These are phyloP conservation scores for Nannobrachium achirus DNA, from an alignment of 2,113 vertebrate genomes.

Conservation along the genomic window DNA sequence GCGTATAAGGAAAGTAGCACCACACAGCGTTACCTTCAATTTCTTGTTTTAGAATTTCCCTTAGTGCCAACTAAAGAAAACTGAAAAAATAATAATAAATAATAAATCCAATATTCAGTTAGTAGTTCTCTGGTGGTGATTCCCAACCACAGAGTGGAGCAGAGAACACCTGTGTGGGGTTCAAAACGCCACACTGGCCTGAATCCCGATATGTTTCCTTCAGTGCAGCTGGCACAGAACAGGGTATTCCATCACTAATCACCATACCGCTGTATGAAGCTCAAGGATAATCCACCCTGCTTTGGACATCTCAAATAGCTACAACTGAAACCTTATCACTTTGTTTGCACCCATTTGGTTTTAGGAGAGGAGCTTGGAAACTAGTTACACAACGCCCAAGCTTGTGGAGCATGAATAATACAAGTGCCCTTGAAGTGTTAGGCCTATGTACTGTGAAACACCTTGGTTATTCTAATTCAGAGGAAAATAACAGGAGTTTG, in stretches of 20 bases:
- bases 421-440: not conserved
- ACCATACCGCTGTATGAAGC: too few species aligned
- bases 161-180: not conserved
- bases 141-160: too few species aligned
- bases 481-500: not conserved
- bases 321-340: not conserved
- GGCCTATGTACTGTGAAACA: not conserved
- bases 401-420: not conserved
- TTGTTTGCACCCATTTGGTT: not conserved
- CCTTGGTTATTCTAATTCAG: not conserved
- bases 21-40: too few species aligned
- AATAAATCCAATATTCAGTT: too few species aligned
- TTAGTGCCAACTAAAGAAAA: too few species aligned
- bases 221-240: not conserved
- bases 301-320: not conserved
- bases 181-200: not conserved
- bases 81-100: too few species aligned
- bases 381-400: not conserved
- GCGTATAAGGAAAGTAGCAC: too few species aligned
- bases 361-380: not conserved
- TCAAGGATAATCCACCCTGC: not conserved
- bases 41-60: too few species aligned
- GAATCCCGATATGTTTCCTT: not conserved
- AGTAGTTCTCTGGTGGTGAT: not conserved
- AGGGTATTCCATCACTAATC: not conserved